Base-by-base conservation (phyloP, 2,113 vertebrate genomes). In the Sturnus vulgaris region DNA sequence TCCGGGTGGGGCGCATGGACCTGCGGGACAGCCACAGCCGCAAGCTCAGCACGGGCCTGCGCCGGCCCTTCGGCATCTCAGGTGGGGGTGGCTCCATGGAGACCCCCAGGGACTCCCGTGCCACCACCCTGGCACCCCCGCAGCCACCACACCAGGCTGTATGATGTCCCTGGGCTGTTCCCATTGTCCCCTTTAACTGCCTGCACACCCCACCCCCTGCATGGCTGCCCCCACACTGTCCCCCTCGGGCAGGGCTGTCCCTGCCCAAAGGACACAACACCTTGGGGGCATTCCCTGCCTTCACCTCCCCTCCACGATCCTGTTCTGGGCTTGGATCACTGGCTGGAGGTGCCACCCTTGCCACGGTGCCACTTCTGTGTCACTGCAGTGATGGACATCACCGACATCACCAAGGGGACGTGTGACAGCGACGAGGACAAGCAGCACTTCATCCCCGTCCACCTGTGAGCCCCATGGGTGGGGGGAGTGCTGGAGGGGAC, bases 371-470 rank as follows among this genome's bases (percentile, higher is more conserved):
- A 1, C 44, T 24, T 80, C 27, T 84, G 71, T 91, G 64, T 50
- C 15, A 0, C 69, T 57, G 59, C 94, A 97, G 97, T 94, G 79
- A 97, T 97, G 97, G 97, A 97, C 89, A 94, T 97, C 87, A 97
- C 96, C 1, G 95, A 97, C 79, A 97, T 97, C 93, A 76, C 66
- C 81, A 96, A 96, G 57, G 95, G 97, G 25, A 96, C 94, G 22
- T 91, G 92, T 1, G 97, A 97, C 88, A 97, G 95, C 4, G 87
- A 96, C 0, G 97, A 97, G 92, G 94, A 97, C 81, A 97, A 97
- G 78, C 96, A 97, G 81, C 66, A 97, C 91, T 97, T 97, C 93
- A 97, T 97, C 72, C 97, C 97, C 0, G 97, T 97, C 53, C 96
- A 97, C 59, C 60, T 82, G 97, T 97, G 90, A 97, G 97, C 88